Evolutionary conservation across 1,140 invertebrate genomes (phyloP).

Genomic region (Lordiphosa stackelbergi): DNA sequence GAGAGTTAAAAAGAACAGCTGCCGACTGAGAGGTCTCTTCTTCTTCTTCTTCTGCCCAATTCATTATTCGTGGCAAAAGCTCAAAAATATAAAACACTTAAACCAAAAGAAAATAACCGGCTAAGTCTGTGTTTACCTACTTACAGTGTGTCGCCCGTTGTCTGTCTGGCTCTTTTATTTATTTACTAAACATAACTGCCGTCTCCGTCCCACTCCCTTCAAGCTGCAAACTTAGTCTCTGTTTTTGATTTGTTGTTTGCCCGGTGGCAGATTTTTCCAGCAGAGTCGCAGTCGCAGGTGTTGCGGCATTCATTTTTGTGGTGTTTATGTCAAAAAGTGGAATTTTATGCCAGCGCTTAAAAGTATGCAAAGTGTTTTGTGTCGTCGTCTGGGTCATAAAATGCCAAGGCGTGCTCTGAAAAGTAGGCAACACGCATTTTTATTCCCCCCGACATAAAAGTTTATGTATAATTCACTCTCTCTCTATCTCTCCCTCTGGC

Average conservation of each 20-base stretch:
- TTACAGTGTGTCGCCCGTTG: constrained; percentile 39
- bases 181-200: constrained; percentile 66
- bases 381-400: constrained; percentile 43
- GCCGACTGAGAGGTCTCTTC: background rate
- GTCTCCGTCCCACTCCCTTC: background rate
- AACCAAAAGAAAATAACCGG: constrained; percentile 16
- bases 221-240: constrained; percentile 10
- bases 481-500: too few relatives aligned
- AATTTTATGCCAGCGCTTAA: constrained; percentile 61
- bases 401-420: constrained; percentile 31
- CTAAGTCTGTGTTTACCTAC: constrained; percentile 34
- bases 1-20: background rate
- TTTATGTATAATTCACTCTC: constrained; percentile 15
- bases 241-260: constrained; percentile 63
- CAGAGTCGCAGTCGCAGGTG: constrained; percentile 48
- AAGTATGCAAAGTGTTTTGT: constrained; percentile 58
- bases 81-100: too few relatives aligned
- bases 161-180: constrained; percentile 72
- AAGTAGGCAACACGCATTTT: constrained; percentile 59
- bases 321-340: constrained; percentile 70
- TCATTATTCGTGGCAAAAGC: constrained; percentile 6
- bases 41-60: too few relatives aligned
- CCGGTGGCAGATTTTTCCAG: constrained; percentile 14
- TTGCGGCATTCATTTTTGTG: constrained; percentile 46
- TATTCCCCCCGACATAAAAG: constrained; percentile 28